Evolutionary conservation across 2,888 invertebrate genomes (phyloP).

Genomic region (Eristalinus aeneus): DNA sequence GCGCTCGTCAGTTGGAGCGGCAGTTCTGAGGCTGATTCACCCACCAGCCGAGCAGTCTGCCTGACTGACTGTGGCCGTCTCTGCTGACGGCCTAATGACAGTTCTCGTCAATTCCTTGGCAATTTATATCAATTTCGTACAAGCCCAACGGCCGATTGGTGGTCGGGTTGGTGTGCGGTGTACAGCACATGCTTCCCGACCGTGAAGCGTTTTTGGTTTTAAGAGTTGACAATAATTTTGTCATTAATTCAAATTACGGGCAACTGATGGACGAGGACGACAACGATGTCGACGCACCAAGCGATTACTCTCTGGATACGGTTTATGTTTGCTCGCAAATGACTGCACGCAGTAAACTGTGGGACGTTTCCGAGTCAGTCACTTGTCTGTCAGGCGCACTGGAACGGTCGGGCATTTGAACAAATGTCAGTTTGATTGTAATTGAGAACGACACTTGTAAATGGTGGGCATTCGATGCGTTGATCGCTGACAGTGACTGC

Average conservation of each 20-base stretch:
- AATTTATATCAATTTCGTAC: constrained; percentile 65
- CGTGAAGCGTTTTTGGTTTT: constrained; percentile 16
- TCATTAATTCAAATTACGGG: constrained; percentile 68
- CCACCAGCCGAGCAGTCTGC: neutral
- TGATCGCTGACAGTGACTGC: neutral
- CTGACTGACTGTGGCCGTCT: neutral
- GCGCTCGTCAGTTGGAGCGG: neutral
- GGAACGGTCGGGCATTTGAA: constrained; percentile 28
- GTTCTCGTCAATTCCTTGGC: constrained; percentile 57
- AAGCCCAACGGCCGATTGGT: constrained; percentile 26
- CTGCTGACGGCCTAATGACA: constrained; percentile 46
- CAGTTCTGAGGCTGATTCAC: neutral
- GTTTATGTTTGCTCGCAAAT: neutral
- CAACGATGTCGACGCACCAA: neutral
- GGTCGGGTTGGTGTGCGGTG: constrained; percentile 16
- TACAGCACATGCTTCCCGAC: neutral
- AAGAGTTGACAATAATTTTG: constrained; percentile 66
- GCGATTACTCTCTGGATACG: neutral
- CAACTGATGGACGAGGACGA: constrained; percentile 1
- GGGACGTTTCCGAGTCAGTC: constrained; percentile 13
- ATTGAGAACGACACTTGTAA: constrained; percentile 65
- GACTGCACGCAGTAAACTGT: neutral
- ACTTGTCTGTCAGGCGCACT: constrained; percentile 35
- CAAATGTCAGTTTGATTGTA: constrained; percentile 67
- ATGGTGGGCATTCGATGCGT: constrained; percentile 2